These are phyloP conservation scores for Erynnis tages DNA, from an alignment of 2,888 invertebrate species.

Conservation along the genomic window DNA sequence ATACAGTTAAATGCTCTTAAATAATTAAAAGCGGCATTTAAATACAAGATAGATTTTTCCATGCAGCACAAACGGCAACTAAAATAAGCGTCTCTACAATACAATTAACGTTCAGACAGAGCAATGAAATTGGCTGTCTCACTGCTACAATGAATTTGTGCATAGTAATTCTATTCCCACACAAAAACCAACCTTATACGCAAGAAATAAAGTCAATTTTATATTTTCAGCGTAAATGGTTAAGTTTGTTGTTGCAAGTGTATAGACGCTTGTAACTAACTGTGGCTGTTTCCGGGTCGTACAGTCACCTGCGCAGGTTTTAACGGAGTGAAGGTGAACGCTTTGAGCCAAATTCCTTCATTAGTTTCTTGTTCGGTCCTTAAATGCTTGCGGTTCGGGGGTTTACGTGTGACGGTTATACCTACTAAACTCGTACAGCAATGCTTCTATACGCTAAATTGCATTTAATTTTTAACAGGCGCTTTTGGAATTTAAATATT, in stretches of 20 bases:
- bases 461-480: too few relatives aligned
- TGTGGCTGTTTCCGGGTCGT: slow-evolving; percentile 21
- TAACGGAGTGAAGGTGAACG: slow-evolving; percentile 1
- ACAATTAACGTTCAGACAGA: slow-evolving; percentile 27
- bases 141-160: slow-evolving; percentile 25
- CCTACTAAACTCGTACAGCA: too few relatives aligned
- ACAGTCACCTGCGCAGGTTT: slow-evolving; percentile 26
- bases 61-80: slow-evolving; percentile 18
- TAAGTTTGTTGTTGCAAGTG: slow-evolving; percentile 26
- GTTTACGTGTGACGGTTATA: background rate
- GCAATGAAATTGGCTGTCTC: slow-evolving; percentile 29
- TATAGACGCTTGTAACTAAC: slow-evolving; percentile 26
- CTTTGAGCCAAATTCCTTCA: slow-evolving; percentile 9
- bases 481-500: too few relatives aligned
- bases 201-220: background rate
- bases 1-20: too few relatives aligned
- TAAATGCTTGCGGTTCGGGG: slow-evolving; percentile 8
- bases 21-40: background rate
- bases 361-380: slow-evolving; percentile 8
- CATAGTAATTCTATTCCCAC: slow-evolving; percentile 10
- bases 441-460: too few relatives aligned
- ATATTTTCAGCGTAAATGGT: background rate
- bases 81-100: slow-evolving; percentile 21
- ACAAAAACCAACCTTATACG: background rate
- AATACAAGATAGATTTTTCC: slow-evolving; percentile 20